Evolutionary conservation across 2,888 invertebrate genomes (phyloP).

Genomic region (Campoplex nolae): DNA sequence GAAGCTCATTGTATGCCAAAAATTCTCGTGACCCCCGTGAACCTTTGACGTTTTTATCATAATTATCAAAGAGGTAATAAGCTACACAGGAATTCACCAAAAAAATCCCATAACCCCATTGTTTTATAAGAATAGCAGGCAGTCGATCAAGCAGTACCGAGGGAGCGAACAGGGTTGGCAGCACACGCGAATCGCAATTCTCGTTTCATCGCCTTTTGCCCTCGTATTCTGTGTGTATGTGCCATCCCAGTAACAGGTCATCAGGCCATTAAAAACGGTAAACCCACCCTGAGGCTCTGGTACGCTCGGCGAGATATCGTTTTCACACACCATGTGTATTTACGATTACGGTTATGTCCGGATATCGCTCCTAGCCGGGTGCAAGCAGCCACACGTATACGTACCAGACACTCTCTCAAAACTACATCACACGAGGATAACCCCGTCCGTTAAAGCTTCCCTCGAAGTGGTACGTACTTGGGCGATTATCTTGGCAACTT

Average conservation of each 20-base stretch:
- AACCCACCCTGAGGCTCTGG: constrained; percentile 64
- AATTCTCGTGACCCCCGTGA: constrained; percentile 37
- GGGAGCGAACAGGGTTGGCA: constrained; percentile 53
- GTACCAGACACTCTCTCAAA: constrained; percentile 58
- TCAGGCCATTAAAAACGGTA: constrained; percentile 73
- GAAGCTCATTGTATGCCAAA: constrained; percentile 31
- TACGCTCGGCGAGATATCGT: constrained; percentile 68
- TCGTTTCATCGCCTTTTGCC: constrained; percentile 63
- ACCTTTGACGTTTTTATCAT: constrained; percentile 31
- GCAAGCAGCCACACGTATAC: constrained; percentile 32
- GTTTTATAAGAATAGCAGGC: background rate
- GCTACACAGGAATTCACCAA: constrained; percentile 30
- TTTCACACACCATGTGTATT: constrained; percentile 77
- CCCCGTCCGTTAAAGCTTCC: constrained; percentile 72
- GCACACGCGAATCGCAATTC: constrained; percentile 64
- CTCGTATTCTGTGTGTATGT: constrained; percentile 2
- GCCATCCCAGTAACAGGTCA: constrained; percentile 72
- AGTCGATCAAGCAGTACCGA: constrained; percentile 37
- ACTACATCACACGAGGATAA: constrained; percentile 75
- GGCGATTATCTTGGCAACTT: constrained; percentile 66
- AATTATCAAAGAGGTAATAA: constrained; percentile 47
- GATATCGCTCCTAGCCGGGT: constrained; percentile 56
- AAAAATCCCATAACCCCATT: constrained; percentile 6
- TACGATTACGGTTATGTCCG: constrained; percentile 71
- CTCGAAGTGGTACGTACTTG: constrained; percentile 65